Evolutionary conservation across 2,888 invertebrate species (phyloP), one percentile per base, ranked within the genome.

Genomic region (Phymatocera aterrima): DNA sequence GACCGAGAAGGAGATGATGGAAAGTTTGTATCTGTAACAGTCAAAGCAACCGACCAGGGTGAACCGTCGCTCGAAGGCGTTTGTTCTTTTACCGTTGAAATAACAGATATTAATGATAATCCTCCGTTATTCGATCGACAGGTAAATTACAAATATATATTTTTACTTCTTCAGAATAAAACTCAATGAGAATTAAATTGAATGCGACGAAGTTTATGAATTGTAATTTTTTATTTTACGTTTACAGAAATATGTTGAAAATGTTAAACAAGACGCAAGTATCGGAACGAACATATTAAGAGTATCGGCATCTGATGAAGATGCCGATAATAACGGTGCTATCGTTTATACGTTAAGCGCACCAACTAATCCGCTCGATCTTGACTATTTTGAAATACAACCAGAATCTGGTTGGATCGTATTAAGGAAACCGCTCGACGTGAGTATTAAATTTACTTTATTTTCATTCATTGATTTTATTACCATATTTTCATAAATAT

Each of bases 31-130:
- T 97, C 97, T 0, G 97, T 98, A 4, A 99, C 98, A 0, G 97
- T 99, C 0, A 98, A 99, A 91, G 99, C 99, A 4, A 98, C 98
- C 0, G 99, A 99, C 93, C 97, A 98, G 90, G 99, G 99, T n/a
- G 97, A 97, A 90, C 98, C 99, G 0, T 97, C 98, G 0, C 91
- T 99, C 83, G 99, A 99, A 91, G 98, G 99, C 34, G 98, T 99
- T 83, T 99, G 99, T 91, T 99, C 99, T 6, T 99, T 99, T 90
- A 98, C 98, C 18, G 98, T 98, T 65, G 98, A 98, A 92, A 98
- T 99, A 77, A 97, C 97, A 1, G 99, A 99, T 91, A 97, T 98
- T 61, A 99, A 99, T 89, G 99, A 99, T 90, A 99, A 99, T 91
- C 97, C 98, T 6, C 98, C 98, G 8, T 92, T 98, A 75, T 98